Evolutionary conservation across 2,888 invertebrate species (phyloP).

Genomic region (Agrotis segetum): DNA sequence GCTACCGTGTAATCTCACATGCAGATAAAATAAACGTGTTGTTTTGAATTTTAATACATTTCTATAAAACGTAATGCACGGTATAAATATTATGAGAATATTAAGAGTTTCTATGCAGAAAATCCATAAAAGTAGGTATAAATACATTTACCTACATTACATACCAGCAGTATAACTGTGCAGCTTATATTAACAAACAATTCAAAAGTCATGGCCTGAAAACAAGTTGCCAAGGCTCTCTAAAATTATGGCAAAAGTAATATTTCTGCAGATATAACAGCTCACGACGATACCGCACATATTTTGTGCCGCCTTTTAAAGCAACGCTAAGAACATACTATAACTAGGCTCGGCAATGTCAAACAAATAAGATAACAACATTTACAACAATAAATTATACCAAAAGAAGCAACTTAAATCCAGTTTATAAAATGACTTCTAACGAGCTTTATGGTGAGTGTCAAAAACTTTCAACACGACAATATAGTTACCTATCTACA

Average conservation of each 20-base stretch:
- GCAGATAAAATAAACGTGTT: slow-evolving; percentile 61
- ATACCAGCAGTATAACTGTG: not conserved
- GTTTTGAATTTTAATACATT: slow-evolving; percentile 68
- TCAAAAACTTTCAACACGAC: slow-evolving; percentile 58
- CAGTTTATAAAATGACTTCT: slow-evolving; percentile 59
- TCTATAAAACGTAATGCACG: slow-evolving; percentile 44
- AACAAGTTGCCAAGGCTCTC: slow-evolving; percentile 24
- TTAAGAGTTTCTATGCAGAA: slow-evolving; percentile 8
- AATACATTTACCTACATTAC: not conserved
- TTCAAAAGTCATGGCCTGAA: slow-evolving; percentile 20
- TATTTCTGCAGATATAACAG: slow-evolving; percentile 19
- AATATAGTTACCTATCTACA: slow-evolving; percentile 61
- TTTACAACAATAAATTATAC: slow-evolving; percentile 48
- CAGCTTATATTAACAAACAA: not conserved
- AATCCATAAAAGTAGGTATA: not conserved
- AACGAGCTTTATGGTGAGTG: slow-evolving; percentile 55
- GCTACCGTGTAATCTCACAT: slow-evolving; percentile 69
- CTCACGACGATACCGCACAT: slow-evolving; percentile 15
- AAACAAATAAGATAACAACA: slow-evolving; percentile 48
- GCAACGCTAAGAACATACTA: slow-evolving; percentile 24
- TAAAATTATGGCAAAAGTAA: slow-evolving; percentile 29
- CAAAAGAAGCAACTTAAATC: slow-evolving; percentile 56
- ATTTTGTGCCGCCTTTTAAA: slow-evolving; percentile 38
- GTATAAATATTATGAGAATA: slow-evolving; percentile 26
- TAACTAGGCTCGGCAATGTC: slow-evolving; percentile 28